phyloP scores from a whole-genome alignment of 2,797 vertebrate species.

The Epinephelus coioides region DNA sequence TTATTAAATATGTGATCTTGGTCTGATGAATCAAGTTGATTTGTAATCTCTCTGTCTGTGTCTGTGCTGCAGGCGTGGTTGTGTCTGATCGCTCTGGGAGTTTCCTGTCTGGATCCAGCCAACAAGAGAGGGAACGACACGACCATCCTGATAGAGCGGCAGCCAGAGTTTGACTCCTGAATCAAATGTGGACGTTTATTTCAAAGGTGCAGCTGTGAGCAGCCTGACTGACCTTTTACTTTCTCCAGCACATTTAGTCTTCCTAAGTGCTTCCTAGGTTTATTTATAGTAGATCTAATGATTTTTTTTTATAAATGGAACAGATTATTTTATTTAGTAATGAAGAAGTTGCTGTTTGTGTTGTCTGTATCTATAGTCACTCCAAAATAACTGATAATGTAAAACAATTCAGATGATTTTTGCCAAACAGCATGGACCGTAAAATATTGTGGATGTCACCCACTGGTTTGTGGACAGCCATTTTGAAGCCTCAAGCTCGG shows the following conservation, averaged over 20 bases:
- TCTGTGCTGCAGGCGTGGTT: constrained; percentile 86
- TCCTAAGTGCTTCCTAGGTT: background rate
- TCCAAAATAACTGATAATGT: background rate
- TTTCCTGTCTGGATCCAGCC: constrained; percentile 85
- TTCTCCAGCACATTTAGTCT: background rate
- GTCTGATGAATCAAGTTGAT: background rate
- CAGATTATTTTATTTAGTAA: background rate
- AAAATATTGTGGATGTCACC: too few species aligned
- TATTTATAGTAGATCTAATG: background rate
- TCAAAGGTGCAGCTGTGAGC: constrained; percentile 28
- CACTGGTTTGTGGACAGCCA: too few species aligned
- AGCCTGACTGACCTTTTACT: background rate
- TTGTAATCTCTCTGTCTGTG: background rate
- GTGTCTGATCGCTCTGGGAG: constrained; percentile 90
- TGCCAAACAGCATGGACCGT: background rate
- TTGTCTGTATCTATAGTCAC: background rate
- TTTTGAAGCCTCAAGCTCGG: too few species aligned
- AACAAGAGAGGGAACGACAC: constrained; percentile 83
- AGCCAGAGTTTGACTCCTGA: constrained; percentile 71
- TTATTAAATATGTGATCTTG: background rate
- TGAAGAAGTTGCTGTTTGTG: background rate
- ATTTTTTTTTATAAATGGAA: background rate
- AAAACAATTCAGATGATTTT: background rate
- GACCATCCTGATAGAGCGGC: constrained; percentile 80
- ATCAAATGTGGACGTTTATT: background rate